Evolutionary conservation across 1,140 invertebrate species (phyloP).

Genomic region (Oncopeltus fasciatus): DNA sequence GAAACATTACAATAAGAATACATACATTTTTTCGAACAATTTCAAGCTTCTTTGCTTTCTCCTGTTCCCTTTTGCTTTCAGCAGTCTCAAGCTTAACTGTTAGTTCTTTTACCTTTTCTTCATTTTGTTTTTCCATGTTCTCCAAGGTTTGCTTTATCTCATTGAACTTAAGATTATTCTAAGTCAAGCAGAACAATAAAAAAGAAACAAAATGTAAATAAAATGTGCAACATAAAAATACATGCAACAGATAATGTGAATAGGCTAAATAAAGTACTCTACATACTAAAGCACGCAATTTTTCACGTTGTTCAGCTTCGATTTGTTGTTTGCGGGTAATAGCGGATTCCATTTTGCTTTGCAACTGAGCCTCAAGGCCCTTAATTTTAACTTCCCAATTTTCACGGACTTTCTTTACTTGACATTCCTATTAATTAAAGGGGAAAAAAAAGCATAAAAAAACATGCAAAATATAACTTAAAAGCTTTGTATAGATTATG

Average conservation of each 20-base stretch:
- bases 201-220: constrained; percentile 14
- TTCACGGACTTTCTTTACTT: constrained; percentile 48
- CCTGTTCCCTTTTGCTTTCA: constrained; percentile 60
- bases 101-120: constrained; percentile 56
- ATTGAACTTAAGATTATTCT: constrained; percentile 50
- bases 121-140: constrained; percentile 41
- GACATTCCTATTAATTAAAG: constrained; percentile 42
- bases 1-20: constrained; percentile 14
- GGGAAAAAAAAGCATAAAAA: not conserved
- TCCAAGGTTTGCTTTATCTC: constrained; percentile 50
- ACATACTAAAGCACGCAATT: constrained; percentile 52
- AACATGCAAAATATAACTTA: too few relatives aligned
- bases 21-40: constrained; percentile 62
- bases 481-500: too few relatives aligned
- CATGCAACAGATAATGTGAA: not conserved
- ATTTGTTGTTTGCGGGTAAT: constrained; percentile 48
- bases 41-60: constrained; percentile 64
- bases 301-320: constrained; percentile 57
- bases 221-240: constrained; percentile 7
- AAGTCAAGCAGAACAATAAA: constrained; percentile 23
- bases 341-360: constrained; percentile 55
- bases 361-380: constrained; percentile 49
- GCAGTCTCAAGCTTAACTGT: constrained; percentile 56
- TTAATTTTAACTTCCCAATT: constrained; percentile 46
- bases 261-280: not conserved